These are phyloP conservation scores for Oryzaephilus surinamensis DNA, from an alignment of 1,140 invertebrate species.

Conservation along the genomic window DNA sequence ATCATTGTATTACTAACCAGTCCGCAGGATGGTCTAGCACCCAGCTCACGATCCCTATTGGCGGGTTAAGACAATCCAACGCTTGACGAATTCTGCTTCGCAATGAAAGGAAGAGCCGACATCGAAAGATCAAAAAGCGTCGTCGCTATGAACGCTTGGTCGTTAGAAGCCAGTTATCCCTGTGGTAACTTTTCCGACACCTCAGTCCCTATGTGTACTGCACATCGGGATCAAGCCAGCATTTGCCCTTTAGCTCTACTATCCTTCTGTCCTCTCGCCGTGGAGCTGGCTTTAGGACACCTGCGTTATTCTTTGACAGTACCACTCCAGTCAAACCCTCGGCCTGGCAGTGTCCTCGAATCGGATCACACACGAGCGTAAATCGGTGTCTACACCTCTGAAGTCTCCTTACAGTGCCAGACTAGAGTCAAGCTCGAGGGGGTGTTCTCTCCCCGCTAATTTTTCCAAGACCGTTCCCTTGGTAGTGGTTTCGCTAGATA, in stretches of 20 bases:
- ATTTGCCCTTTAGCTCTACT: slow-evolving; percentile 73
- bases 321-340: slow-evolving; percentile 74
- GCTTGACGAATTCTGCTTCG: slow-evolving; percentile 69
- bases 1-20: slow-evolving; percentile 74
- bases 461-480: slow-evolving; percentile 56
- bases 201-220: slow-evolving; percentile 53
- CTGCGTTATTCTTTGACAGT: slow-evolving; percentile 70
- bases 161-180: slow-evolving; percentile 71
- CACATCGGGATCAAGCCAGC: slow-evolving; percentile 56
- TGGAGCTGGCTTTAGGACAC: slow-evolving; percentile 66
- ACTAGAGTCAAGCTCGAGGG: too few relatives aligned
- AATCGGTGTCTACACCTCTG: slow-evolving; percentile 22
- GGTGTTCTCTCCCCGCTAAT: slow-evolving; percentile 72
- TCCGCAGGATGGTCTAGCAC: slow-evolving; percentile 72
- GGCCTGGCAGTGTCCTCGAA: slow-evolving; percentile 55
- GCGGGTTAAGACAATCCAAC: slow-evolving; percentile 70
- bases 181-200: slow-evolving; percentile 74
- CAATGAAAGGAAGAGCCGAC: slow-evolving; percentile 76
- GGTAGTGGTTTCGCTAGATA: slow-evolving; percentile 65
- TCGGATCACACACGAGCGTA: slow-evolving; percentile 34
- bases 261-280: slow-evolving; percentile 71
- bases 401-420: too few relatives aligned
- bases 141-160: slow-evolving; percentile 66
- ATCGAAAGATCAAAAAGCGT: slow-evolving; percentile 60
- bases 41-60: slow-evolving; percentile 64